These are phyloP conservation scores for Larimichthys crocea DNA, from an alignment of 2,113 vertebrate genomes.

Conservation along the genomic window DNA sequence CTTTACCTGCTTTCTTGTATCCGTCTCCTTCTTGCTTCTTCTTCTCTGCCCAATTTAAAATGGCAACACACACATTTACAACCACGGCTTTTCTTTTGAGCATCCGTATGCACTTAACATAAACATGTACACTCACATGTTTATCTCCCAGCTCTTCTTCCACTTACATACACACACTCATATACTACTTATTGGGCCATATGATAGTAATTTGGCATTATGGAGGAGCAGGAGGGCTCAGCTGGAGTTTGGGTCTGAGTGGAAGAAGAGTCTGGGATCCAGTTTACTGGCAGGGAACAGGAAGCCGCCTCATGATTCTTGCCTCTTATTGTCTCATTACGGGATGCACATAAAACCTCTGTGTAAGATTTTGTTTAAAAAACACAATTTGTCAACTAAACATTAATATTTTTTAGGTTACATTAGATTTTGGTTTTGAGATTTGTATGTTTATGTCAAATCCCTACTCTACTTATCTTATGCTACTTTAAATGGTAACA, in stretches of 20 bases:
- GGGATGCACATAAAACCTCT: conserved; percentile 5
- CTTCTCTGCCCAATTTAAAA: conserved; percentile 23
- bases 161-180: conserved; percentile 27
- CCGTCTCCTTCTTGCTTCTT: conserved; percentile 13
- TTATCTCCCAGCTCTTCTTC: conserved; percentile 21
- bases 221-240: conserved; percentile 48
- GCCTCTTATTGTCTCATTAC: conserved; percentile 23
- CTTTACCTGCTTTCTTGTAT: conserved; percentile 1
- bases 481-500: too few relatives aligned
- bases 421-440: too few relatives aligned
- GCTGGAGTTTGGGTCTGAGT: conserved; percentile 41
- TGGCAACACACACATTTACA: conserved; percentile 43
- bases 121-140: conserved; percentile 43
- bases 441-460: too few relatives aligned
- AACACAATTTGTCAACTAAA: too few relatives aligned
- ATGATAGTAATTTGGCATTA: conserved; percentile 56
- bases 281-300: conserved; percentile 52
- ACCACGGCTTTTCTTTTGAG: conserved; percentile 56
- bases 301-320: conserved; percentile 16
- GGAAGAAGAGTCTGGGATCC: conserved; percentile 36
- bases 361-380: too few relatives aligned
- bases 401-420: too few relatives aligned
- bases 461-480: too few relatives aligned
- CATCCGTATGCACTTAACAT: conserved; percentile 51
- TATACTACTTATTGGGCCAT: conserved; percentile 36